Conservation (phyloP, 2,797 vertebrate genomes). For the Buphagus erythrorhynchus region DNA sequence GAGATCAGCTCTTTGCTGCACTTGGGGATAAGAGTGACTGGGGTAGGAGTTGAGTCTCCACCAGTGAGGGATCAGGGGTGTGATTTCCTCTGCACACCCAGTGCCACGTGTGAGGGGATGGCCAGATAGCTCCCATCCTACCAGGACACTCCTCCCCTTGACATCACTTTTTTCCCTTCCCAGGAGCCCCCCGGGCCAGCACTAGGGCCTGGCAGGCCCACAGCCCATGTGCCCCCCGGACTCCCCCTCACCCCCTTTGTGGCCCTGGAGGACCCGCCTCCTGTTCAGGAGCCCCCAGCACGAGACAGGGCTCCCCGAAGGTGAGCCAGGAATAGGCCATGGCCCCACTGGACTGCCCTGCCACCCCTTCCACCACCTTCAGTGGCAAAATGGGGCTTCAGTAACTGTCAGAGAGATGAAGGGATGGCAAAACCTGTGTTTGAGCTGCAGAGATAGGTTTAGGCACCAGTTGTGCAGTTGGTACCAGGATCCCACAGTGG, state of each 20-base stretch:
- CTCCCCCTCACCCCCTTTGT: not conserved
- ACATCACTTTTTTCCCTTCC: not conserved
- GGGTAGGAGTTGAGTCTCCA: not conserved
- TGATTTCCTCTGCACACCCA: not conserved
- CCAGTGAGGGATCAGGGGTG: accelerated
- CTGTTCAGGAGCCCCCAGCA: not conserved
- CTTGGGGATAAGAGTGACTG: not conserved
- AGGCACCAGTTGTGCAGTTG: too few species aligned
- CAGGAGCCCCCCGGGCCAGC: conserved; percentile 45
- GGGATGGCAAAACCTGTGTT: accelerated
- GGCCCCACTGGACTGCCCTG: accelerated
- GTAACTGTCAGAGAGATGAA: accelerated
- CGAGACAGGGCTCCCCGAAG: not conserved
- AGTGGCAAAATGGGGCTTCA: accelerated
- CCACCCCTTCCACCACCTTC: accelerated
- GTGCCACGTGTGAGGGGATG: accelerated
- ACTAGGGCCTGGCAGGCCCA: not conserved
- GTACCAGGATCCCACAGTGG: too few species aligned
- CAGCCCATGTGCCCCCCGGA: not conserved
- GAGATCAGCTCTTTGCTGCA: not conserved
- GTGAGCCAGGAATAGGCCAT: not conserved
- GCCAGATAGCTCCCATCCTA: accelerated
- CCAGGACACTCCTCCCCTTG: accelerated
- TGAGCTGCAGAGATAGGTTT: accelerated
- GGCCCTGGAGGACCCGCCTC: conserved; percentile 71